phyloP scores from a whole-genome alignment of 2,888 invertebrate genomes.

The Drosophila formosana region DNA sequence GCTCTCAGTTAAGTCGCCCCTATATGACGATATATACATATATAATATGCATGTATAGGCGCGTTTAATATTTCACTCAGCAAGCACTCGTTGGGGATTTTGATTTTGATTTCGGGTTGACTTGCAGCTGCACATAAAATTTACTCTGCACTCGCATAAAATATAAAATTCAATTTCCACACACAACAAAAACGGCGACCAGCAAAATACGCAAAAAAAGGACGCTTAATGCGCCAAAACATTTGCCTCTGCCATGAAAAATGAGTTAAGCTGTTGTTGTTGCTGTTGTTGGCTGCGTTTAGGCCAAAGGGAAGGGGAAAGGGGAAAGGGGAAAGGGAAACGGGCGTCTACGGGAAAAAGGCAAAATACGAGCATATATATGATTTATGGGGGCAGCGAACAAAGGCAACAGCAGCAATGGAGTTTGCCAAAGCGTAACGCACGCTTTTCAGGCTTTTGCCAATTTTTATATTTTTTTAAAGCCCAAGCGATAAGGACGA shows the following conservation, averaged over 20 bases:
- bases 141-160: constrained; percentile 51
- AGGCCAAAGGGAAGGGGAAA: constrained; percentile 24
- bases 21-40: constrained; percentile 29
- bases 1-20: constrained; percentile 19
- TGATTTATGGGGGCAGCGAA: constrained; percentile 61
- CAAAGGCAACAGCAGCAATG: constrained; percentile 16
- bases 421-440: constrained; percentile 39
- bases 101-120: constrained; percentile 22
- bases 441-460: constrained; percentile 45
- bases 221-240: constrained; percentile 62
- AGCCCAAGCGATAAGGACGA: constrained; percentile 52
- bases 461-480: constrained; percentile 37
- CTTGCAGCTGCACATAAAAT: constrained; percentile 59
- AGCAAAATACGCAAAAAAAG: constrained; percentile 17
- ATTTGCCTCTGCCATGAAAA: constrained; percentile 62
- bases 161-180: constrained; percentile 67
- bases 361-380: constrained; percentile 40
- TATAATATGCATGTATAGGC: constrained; percentile 11
- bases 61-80: constrained; percentile 60
- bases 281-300: constrained; percentile 18
- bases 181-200: constrained; percentile 26
- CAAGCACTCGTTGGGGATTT: constrained; percentile 73
- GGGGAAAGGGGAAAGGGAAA: constrained; percentile 24
- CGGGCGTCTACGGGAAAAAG: neutral
- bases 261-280: constrained; percentile 34